Conservation (phyloP, 2,113 vertebrate genomes). For the Heptranchias perlo region DNA sequence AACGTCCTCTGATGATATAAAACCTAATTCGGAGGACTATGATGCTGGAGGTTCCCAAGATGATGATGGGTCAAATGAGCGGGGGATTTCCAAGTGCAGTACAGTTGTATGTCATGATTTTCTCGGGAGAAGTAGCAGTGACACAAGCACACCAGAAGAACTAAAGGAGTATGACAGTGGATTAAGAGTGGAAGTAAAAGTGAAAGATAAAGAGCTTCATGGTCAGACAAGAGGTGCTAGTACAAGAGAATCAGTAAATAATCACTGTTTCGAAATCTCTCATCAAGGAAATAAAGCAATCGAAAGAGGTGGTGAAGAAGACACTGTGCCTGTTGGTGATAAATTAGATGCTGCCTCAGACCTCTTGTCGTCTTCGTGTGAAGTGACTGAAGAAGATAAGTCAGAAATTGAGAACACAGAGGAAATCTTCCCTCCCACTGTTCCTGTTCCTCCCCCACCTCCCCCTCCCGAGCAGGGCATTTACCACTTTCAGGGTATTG, state of each 20-base stretch:
- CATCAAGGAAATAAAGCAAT: conserved; percentile 54
- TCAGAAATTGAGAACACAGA: conserved; percentile 77
- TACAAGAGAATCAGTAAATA: neutral
- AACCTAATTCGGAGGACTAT: conserved; percentile 94
- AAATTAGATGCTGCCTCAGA: conserved; percentile 52
- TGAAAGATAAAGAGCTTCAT: conserved; percentile 70
- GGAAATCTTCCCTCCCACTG: conserved; percentile 45
- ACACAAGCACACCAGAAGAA: conserved; percentile 95
- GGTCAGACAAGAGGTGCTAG: conserved; percentile 46
- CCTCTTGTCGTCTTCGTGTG: conserved; percentile 81
- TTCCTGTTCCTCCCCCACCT: neutral
- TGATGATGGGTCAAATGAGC: conserved; percentile 85
- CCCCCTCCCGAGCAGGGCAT: conserved; percentile 53
- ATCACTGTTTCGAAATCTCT: conserved; percentile 39
- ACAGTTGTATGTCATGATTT: conserved; percentile 90
- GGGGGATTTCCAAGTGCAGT: conserved; percentile 86
- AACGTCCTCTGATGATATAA: conserved; percentile 95
- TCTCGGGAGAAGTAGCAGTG: conserved; percentile 91
- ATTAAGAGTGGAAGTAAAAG: conserved; percentile 80
- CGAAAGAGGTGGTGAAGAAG: conserved; percentile 50
- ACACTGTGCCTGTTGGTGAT: conserved; percentile 41
- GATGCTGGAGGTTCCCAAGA: conserved; percentile 97
- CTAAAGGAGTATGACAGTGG: conserved; percentile 84
- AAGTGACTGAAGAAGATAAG: conserved; percentile 84
- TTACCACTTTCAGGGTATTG: conserved; percentile 80